These are phyloP conservation scores for Lithobates sylvaticus DNA, from an alignment of 2,797 vertebrate genomes.

Conservation along the genomic window DNA sequence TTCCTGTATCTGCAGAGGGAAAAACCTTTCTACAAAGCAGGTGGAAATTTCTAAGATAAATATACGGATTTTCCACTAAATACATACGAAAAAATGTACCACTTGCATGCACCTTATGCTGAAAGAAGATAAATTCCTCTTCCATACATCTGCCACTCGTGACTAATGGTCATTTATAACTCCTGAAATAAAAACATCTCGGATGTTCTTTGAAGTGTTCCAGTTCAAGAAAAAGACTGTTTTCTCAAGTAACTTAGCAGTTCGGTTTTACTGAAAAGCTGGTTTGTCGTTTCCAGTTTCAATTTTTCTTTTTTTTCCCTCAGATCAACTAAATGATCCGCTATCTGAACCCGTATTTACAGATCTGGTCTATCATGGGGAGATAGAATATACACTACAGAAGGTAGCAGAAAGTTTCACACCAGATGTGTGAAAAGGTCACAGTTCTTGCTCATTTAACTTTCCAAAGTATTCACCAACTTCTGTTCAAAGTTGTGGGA, in stretches of 20 bases:
- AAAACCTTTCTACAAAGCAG: neutral
- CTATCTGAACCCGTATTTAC: neutral
- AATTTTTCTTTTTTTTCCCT: constrained; percentile 15
- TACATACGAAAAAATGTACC: neutral
- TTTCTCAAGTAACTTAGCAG: constrained; percentile 22
- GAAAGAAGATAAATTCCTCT: constrained; percentile 18
- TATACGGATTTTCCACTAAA: neutral
- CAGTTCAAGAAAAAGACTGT: constrained; percentile 23
- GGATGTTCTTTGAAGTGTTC: constrained; percentile 28
- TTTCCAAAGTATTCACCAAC: constrained; percentile 10
- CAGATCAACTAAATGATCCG: constrained; percentile 18
- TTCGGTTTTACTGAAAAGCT: constrained; percentile 35
- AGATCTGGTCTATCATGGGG: neutral
- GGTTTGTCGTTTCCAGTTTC: constrained; percentile 38
- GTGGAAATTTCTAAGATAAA: neutral
- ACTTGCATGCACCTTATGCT: neutral
- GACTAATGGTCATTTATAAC: constrained; percentile 39
- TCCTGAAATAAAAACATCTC: constrained; percentile 39
- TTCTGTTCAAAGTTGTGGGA: constrained; percentile 7
- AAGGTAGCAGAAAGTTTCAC: neutral
- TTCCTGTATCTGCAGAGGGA: neutral
- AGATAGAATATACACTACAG: neutral
- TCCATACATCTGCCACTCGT: constrained; percentile 26
- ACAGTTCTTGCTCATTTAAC: constrained; percentile 3
- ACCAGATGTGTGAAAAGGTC: constrained; percentile 32